phyloP scores from a whole-genome alignment of 1,140 invertebrate species.

The Propsilocerus akamusi region DNA sequence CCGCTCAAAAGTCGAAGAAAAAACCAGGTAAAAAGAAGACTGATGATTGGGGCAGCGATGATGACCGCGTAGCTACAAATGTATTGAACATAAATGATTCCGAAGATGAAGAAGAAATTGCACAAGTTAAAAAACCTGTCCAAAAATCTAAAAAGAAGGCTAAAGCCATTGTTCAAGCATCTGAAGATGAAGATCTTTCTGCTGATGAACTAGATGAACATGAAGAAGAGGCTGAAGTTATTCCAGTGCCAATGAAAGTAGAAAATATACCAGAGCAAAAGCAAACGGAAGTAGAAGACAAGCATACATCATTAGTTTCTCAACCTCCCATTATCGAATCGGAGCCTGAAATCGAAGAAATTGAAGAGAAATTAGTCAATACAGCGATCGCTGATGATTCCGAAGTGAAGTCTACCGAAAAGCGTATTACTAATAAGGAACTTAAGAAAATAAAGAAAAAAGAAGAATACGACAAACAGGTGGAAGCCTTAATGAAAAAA shows the following conservation, averaged over 20 bases:
- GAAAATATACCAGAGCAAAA: constrained; percentile 6
- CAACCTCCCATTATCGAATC: constrained; percentile 10
- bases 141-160: constrained; percentile 33
- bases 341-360: constrained; percentile 9
- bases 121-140: constrained; percentile 26
- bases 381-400: constrained; percentile 5
- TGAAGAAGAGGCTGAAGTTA: constrained; percentile 16
- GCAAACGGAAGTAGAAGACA: constrained; percentile 6
- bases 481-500: constrained; percentile 75
- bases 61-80: constrained; percentile 20
- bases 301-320: constrained; percentile 10
- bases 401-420: constrained; percentile 28
- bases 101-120: constrained; percentile 28
- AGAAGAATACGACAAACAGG: constrained; percentile 78
- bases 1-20: constrained; percentile 17
- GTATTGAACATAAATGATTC: constrained; percentile 10
- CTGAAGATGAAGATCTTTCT: constrained; percentile 14
- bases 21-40: constrained; percentile 41
- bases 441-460: constrained; percentile 89
- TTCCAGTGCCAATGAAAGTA: constrained; percentile 17
- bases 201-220: constrained; percentile 13
- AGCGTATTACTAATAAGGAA: constrained; percentile 84
- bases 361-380: neutral
- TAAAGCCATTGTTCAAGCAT: constrained; percentile 10
- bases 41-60: constrained; percentile 33